phyloP scores from a whole-genome alignment of 2,888 invertebrate species.

The Dendrolimus houi region DNA sequence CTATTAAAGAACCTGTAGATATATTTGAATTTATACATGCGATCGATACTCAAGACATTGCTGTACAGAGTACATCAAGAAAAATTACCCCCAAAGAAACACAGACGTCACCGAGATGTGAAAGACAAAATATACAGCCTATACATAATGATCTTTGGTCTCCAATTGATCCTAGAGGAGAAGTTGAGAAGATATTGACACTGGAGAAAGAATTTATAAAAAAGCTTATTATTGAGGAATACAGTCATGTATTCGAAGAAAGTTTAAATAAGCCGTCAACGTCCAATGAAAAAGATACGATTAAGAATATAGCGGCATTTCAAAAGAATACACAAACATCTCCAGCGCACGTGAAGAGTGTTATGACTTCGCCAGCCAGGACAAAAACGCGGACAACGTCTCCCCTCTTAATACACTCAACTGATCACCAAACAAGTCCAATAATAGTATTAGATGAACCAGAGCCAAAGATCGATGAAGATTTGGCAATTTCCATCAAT shows the following conservation, averaged over 20 bases:
- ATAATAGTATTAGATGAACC: constrained; percentile 28
- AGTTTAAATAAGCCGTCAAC: constrained; percentile 53
- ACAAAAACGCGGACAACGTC: constrained; percentile 65
- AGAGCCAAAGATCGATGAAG: constrained; percentile 31
- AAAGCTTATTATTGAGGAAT: constrained; percentile 58
- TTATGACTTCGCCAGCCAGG: constrained; percentile 64
- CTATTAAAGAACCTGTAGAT: constrained; percentile 59
- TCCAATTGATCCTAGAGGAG: constrained; percentile 44
- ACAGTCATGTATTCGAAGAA: constrained; percentile 54
- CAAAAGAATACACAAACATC: constrained; percentile 69
- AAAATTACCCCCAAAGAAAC: constrained; percentile 61
- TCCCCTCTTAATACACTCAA: constrained; percentile 32
- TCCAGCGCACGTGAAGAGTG: constrained; percentile 54
- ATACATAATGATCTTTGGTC: constrained; percentile 61
- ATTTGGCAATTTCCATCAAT: constrained; percentile 53
- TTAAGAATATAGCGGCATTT: constrained; percentile 34
- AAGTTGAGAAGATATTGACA: constrained; percentile 54
- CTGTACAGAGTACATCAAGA: constrained; percentile 51
- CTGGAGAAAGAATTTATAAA: constrained; percentile 65
- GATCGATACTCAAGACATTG: constrained; percentile 56
- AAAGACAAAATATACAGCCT: constrained; percentile 37
- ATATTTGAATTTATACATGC: constrained; percentile 61
- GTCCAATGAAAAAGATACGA: constrained; percentile 31
- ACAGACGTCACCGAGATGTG: constrained; percentile 56
- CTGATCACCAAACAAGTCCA: constrained; percentile 58